A percentile compares a stretch with the other conserved stretches of the same genome.
phyloP scores from a whole-genome alignment of 2,113 vertebrate genomes.

The Dolichotis patagonum region DNA sequence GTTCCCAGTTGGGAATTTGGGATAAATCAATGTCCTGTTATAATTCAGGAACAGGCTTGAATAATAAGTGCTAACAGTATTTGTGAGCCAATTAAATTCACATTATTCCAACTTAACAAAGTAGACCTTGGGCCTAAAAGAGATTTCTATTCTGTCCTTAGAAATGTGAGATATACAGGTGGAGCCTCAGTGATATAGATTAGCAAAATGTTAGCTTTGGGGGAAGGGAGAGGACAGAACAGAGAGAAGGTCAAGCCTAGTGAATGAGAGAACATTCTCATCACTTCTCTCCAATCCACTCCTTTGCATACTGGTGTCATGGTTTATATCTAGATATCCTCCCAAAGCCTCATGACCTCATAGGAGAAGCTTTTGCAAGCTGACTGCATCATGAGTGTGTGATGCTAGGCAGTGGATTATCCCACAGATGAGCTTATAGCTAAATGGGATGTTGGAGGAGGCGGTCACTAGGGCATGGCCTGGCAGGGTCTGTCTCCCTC shows the following conservation, averaged over 20 bases:
- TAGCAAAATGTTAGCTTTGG: neutral
- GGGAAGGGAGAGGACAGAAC: neutral
- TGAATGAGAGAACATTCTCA: neutral
- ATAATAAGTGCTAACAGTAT: constrained; percentile 66
- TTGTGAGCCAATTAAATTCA: constrained; percentile 77
- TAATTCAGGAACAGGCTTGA: constrained; percentile 76
- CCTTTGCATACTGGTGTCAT: neutral
- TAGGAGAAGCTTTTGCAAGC: neutral
- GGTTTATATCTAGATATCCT: neutral
- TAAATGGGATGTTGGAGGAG: neutral
- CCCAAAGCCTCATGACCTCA: neutral
- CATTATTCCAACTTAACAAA: constrained; percentile 79
- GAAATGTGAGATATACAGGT: neutral
- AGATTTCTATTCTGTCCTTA: constrained; percentile 45
- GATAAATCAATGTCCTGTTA: constrained; percentile 84
- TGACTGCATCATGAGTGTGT: too few relatives aligned
- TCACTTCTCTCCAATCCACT: neutral
- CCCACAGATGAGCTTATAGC: neutral
- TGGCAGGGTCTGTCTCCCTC: neutral
- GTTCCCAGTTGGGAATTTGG: constrained; percentile 84
- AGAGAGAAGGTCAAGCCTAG: neutral
- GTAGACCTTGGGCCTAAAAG: constrained; percentile 73
- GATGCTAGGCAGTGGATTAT: neutral
- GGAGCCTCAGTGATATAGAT: constrained; percentile 17
- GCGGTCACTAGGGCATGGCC: neutral